Evolutionary conservation across 2,113 vertebrate genomes (phyloP).

Genomic region (Stegastes partitus): DNA sequence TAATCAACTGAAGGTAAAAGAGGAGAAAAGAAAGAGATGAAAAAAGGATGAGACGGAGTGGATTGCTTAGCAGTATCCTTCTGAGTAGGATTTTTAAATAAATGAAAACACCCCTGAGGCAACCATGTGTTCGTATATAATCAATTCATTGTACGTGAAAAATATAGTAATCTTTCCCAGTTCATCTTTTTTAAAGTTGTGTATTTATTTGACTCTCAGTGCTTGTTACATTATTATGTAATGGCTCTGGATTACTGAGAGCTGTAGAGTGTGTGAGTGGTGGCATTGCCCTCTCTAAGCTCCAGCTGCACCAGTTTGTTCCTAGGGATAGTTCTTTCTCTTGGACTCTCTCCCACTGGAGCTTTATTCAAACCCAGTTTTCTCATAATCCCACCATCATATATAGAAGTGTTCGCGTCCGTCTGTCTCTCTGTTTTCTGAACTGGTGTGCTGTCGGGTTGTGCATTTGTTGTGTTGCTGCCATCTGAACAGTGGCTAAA

Average conservation of each 20-base stretch:
- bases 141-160: not conserved
- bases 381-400: slow-evolving; percentile 76
- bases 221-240: slow-evolving; percentile 58
- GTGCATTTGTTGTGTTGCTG: slow-evolving; percentile 35
- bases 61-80: not conserved
- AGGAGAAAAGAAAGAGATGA: not conserved
- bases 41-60: not conserved
- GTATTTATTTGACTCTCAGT: slow-evolving; percentile 16
- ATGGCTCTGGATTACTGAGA: slow-evolving; percentile 69
- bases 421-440: slow-evolving; percentile 55
- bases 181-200: slow-evolving; percentile 6
- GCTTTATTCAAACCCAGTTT: slow-evolving; percentile 74
- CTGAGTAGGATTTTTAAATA: not conserved
- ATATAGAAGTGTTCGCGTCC: slow-evolving; percentile 46
- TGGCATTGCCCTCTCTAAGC: slow-evolving; percentile 56
- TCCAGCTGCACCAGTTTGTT: slow-evolving; percentile 66
- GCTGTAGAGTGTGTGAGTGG: slow-evolving; percentile 18
- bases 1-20: slow-evolving; percentile 84
- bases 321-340: slow-evolving; percentile 39
- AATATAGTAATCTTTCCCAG: not conserved
- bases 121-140: not conserved
- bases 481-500: slow-evolving; percentile 70
- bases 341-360: slow-evolving; percentile 74
- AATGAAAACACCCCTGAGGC: not conserved
- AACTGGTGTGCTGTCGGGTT: slow-evolving; percentile 19